Conservation (phyloP, 2,113 vertebrate genomes). For the Arvicanthis niloticus region DNA sequence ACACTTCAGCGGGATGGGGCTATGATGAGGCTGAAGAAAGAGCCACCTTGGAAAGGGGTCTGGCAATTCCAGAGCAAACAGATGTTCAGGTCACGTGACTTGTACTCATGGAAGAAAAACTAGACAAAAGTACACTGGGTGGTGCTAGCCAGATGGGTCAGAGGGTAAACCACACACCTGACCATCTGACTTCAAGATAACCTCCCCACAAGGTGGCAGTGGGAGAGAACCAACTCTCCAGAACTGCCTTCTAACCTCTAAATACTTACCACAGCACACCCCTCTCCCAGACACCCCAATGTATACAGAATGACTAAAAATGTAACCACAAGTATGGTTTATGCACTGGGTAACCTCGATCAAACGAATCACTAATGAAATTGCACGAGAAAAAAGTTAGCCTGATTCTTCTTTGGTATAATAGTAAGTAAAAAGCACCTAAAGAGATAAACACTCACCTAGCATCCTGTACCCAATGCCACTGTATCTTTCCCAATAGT, state of each 20-base stretch:
- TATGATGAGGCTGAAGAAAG: too few species aligned
- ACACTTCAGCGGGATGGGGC: background rate
- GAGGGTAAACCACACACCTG: background rate
- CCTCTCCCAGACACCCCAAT: background rate
- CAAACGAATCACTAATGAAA: conserved; percentile 58
- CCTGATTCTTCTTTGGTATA: conserved; percentile 35
- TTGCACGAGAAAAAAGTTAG: background rate
- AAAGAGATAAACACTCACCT: conserved; percentile 24
- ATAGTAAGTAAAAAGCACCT: conserved; percentile 23
- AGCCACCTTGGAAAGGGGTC: background rate
- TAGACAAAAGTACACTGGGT: background rate
- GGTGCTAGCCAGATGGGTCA: background rate
- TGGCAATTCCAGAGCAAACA: conserved; percentile 48
- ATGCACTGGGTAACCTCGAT: background rate
- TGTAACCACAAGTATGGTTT: background rate
- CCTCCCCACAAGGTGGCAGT: background rate
- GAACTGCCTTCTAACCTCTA: background rate
- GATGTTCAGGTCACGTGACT: background rate
- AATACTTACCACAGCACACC: background rate
- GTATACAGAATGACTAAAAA: background rate
- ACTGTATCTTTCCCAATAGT: background rate
- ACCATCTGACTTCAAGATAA: background rate
- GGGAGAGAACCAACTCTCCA: background rate
- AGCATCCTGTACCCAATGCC: background rate
- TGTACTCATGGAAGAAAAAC: background rate